phyloP scores from a whole-genome alignment of 2,797 vertebrate species.

The Danio choprae region DNA sequence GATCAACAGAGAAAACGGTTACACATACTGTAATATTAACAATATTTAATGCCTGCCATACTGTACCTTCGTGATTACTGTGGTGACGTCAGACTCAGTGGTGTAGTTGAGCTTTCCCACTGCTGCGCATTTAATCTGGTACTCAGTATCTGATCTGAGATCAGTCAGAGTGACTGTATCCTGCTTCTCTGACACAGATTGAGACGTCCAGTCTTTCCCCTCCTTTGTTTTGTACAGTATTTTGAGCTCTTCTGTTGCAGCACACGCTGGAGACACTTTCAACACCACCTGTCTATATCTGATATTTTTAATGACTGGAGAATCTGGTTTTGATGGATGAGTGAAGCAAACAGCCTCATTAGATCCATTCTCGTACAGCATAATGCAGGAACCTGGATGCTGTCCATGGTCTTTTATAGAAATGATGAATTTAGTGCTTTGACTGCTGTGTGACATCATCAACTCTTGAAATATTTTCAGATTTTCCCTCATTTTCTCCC shows the following conservation, averaged over 20 bases:
- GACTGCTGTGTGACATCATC: not conserved
- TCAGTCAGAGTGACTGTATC: slow-evolving; percentile 52
- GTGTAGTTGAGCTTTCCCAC: slow-evolving; percentile 34
- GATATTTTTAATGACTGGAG: not conserved
- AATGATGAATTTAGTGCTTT: slow-evolving; percentile 6
- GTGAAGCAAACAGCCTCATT: not conserved
- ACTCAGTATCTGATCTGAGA: slow-evolving; percentile 61
- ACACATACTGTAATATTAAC: no score
- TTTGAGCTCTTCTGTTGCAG: slow-evolving; percentile 38
- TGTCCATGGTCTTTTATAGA: no score
- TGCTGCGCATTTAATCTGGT: slow-evolving; percentile 66
- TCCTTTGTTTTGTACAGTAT: slow-evolving; percentile 42
- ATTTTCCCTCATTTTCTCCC: slow-evolving; percentile 20
- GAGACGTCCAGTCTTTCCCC: slow-evolving; percentile 20
- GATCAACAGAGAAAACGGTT: no score
- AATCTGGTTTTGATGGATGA: slow-evolving; percentile 7
- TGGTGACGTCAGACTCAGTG: not conserved
- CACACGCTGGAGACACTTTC: not conserved
- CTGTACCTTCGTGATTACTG: not conserved
- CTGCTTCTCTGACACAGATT: not conserved
- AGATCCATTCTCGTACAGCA: slow-evolving; percentile 1
- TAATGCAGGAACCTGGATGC: not conserved
- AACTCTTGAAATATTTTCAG: not conserved
- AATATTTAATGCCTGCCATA: no score
- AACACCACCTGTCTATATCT: accelerated